A percentile compares a stretch with the other conserved stretches of the same genome.
These are phyloP conservation scores for Pimephales promelas DNA, from an alignment of 2,113 vertebrate species.

Conservation along the genomic window DNA sequence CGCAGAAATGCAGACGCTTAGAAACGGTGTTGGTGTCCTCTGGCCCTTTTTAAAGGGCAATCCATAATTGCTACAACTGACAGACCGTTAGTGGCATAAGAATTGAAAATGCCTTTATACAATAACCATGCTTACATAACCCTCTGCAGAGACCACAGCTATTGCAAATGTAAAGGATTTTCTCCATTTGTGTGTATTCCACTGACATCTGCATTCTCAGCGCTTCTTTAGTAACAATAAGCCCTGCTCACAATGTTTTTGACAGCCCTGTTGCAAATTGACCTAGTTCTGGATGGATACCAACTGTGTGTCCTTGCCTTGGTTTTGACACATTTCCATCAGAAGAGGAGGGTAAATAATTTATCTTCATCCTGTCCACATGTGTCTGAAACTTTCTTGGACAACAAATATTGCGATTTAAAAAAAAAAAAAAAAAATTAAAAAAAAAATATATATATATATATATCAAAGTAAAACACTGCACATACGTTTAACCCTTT, in stretches of 20 bases:
- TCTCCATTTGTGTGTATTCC: constrained; percentile 56
- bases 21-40: constrained; percentile 35
- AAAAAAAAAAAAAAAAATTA: no score
- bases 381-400: not conserved
- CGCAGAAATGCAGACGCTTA: constrained; percentile 24
- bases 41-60: constrained; percentile 46
- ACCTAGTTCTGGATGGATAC: constrained; percentile 61
- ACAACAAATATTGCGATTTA: no score
- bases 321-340: constrained; percentile 11
- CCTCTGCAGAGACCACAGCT: constrained; percentile 10
- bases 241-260: constrained; percentile 62
- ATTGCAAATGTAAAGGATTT: constrained; percentile 2
- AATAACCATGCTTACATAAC: constrained; percentile 24
- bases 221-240: constrained; percentile 51
- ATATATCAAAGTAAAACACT: no score
- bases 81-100: constrained; percentile 18
- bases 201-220: constrained; percentile 57
- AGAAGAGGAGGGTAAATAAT: not conserved
- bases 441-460: no score
- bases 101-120: constrained; percentile 37
- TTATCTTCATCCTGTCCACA: not conserved
- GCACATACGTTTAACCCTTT: no score
- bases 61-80: constrained; percentile 30
- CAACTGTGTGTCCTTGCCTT: constrained; percentile 62
- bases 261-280: constrained; percentile 64